These are phyloP conservation scores for Ormyrus nitidulus DNA, from an alignment of 2,888 invertebrate genomes.

Conservation along the genomic window DNA sequence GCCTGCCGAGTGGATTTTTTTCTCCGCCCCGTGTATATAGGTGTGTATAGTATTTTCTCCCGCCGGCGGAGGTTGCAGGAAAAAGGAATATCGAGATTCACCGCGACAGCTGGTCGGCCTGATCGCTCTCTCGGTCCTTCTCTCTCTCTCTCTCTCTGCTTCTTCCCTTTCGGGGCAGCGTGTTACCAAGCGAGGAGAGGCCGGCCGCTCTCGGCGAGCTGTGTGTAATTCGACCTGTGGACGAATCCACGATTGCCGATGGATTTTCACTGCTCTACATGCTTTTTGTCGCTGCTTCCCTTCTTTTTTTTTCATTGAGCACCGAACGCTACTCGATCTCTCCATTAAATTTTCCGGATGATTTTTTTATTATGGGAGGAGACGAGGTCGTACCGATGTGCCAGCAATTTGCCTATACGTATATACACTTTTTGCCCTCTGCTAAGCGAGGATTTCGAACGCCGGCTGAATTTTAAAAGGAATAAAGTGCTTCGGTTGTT, in stretches of 20 bases:
- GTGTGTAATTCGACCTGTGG: constrained; percentile 41
- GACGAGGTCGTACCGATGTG: neutral
- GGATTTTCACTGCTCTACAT: constrained; percentile 22
- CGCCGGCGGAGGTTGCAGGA: neutral
- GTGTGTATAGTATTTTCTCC: neutral
- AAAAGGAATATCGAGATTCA: constrained; percentile 65
- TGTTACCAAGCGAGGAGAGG: constrained; percentile 3
- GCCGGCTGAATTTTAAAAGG: too few species aligned
- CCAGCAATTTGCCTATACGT: neutral
- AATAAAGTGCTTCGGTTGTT: too few species aligned
- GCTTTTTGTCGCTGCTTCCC: neutral
- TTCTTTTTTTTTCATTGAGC: neutral
- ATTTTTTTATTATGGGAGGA: constrained; percentile 3
- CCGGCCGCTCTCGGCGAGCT: neutral
- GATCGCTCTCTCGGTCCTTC: constrained; percentile 43
- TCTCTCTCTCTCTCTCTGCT: neutral
- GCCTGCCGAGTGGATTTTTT: neutral
- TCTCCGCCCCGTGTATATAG: neutral
- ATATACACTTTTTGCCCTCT: neutral
- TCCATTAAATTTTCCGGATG: constrained; percentile 46
- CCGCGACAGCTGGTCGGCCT: constrained; percentile 64
- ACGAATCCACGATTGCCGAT: constrained; percentile 33
- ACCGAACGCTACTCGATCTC: constrained; percentile 20
- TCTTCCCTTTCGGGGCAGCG: constrained; percentile 1
- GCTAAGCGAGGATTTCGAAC: too few species aligned